Base-by-base conservation (phyloP, 2,797 vertebrate species). In the Apodemus agrarius region DNA sequence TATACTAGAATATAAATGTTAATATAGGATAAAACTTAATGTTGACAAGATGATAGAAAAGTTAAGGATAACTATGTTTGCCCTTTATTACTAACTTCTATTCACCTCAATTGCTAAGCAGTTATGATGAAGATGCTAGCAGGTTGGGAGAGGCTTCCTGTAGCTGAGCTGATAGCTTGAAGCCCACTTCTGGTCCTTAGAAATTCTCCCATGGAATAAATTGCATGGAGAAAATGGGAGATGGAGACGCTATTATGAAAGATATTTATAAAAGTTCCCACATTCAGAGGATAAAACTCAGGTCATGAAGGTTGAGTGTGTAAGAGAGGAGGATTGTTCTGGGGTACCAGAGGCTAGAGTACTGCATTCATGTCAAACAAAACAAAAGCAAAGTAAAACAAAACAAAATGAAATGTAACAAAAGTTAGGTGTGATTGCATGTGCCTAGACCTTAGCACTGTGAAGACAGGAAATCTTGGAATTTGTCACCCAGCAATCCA, bases 11-110 rank as follows among this genome's bases (percentile, higher is more conserved):
- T 22, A 57, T 40, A 95, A 76, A 92, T n/a, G 72, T 86, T 81
- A 81, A n/a, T 91, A 21, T 63, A 76, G 72, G 40, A 59, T 57
- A 81, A 59, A 95, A 79, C 49, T 83, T 59, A 83, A 19, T 72
- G 43, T 72, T 92, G 34, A 37, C 37, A 88, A 75, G 12, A 79
- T 16, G 49, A 54, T 31, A 81, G 34, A 81, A 54, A 2, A 34
- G n/a, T 1, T 80, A 72, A 65, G 9, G 43, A 29, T 89, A 46
- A 79, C 52, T 26, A 89, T 2, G 26, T 97, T 90, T 67, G 4
- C 85, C 46, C 82, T 95, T 17, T n/a, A 79, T 61, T 88, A 82
- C 63, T 52, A 89, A 52, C 19, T 72, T 88, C 79, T 57, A 61
- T 94, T 80, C 78, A 82, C 29, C 52, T 74, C 3, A 34, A 7